Evolutionary conservation across 1,140 invertebrate species (phyloP).

Genomic region (Calephelis nemesis): DNA sequence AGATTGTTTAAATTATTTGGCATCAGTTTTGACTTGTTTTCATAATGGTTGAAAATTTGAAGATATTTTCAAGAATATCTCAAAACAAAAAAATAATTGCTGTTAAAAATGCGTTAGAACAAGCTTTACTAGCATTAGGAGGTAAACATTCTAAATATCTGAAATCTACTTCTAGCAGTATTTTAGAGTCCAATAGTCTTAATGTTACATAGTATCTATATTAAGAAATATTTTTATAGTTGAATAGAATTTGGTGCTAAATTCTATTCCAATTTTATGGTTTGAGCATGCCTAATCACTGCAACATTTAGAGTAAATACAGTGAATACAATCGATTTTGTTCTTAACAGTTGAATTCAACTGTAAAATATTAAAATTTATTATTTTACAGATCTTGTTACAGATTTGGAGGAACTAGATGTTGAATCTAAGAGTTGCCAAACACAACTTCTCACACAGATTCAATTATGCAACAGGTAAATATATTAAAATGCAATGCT

Average conservation of each 20-base stretch:
- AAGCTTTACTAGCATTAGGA: slow-evolving; percentile 21
- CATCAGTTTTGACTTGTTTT: neutral
- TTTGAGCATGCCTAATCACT: too few species aligned
- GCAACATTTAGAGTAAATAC: too few species aligned
- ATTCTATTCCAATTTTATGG: too few species aligned
- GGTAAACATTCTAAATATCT: slow-evolving; percentile 9
- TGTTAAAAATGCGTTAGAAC: slow-evolving; percentile 23
- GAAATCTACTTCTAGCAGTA: too few species aligned
- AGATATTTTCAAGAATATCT: neutral
- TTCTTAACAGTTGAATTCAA: neutral
- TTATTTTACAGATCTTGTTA: slow-evolving; percentile 45
- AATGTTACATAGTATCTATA: too few species aligned
- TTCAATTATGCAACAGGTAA: slow-evolving; percentile 55
- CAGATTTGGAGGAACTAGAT: slow-evolving; percentile 42
- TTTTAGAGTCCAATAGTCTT: neutral
- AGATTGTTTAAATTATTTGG: too few species aligned
- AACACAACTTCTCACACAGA: slow-evolving; percentile 34
- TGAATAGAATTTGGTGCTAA: too few species aligned
- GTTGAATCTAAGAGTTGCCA: slow-evolving; percentile 36
- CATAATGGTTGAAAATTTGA: neutral
- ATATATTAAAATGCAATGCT: slow-evolving; percentile 4
- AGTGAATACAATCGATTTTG: neutral
- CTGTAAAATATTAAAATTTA: neutral
- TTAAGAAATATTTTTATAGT: too few species aligned
- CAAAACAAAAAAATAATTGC: slow-evolving; percentile 17